Conservation (phyloP, 2,888 invertebrate genomes). For the Aleiodes leptofemur region DNA sequence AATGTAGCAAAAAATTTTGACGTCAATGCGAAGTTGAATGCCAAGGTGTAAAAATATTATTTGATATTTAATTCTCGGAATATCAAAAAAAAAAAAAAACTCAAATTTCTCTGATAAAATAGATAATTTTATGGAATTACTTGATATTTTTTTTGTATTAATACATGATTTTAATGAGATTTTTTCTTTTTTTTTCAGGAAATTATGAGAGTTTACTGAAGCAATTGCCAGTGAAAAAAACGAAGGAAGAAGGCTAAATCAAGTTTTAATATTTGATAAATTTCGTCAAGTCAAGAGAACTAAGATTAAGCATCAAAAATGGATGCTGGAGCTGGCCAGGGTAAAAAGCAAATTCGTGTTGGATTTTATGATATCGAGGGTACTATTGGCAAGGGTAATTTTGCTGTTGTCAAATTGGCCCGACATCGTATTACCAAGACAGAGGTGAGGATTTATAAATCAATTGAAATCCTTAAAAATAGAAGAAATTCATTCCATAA, state of each 20-base stretch:
- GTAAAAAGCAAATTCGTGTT: conserved; percentile 84
- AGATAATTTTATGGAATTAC: conserved; percentile 2
- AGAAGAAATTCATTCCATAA: conserved; percentile 13
- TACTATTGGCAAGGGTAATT: conserved; percentile 99
- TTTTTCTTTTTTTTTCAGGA: neutral
- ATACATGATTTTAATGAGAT: conserved; percentile 1
- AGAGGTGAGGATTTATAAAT: conserved; percentile 82
- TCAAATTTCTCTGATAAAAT: conserved; percentile 45
- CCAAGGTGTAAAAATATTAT: neutral
- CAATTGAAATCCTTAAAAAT: neutral
- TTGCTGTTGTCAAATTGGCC: conserved; percentile 98
- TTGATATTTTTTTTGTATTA: neutral
- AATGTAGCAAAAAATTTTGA: conserved; percentile 1
- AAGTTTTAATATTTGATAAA: conserved; percentile 24
- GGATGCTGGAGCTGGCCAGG: conserved; percentile 67
- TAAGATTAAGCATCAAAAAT: conserved; percentile 59
- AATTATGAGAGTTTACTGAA: conserved; percentile 2
- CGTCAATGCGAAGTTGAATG: neutral
- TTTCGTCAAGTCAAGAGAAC: conserved; percentile 10
- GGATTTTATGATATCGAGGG: conserved; percentile 98
- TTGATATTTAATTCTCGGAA: neutral
- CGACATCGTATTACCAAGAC: conserved; percentile 98
- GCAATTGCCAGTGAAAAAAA: conserved; percentile 4
- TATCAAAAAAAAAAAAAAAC: neutral
- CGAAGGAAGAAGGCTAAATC: neutral